Evolutionary conservation across 2,888 invertebrate species (phyloP), one percentile per base, ranked within the genome.

Genomic region (Drosophila austrosaltans): DNA sequence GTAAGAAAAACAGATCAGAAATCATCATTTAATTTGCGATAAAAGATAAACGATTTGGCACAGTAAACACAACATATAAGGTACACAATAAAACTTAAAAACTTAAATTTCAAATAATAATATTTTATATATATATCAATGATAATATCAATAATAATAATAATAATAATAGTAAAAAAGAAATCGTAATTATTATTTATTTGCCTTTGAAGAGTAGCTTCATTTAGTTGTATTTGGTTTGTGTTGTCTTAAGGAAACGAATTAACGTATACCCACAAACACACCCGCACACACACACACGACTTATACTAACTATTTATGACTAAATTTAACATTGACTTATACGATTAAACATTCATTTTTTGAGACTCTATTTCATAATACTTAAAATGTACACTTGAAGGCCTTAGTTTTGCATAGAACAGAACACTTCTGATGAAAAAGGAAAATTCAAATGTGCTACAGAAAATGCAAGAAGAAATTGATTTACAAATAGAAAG

Each of bases 301-400:
- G 61, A 57, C 54, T 73, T 83, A 81, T 71, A 69, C 66, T 69
- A 60, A 63, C 61, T 74, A 68, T 61, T 20, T 57, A 61, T 57
- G 53, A 25, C 75, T 73, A 69, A 68, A 79, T 67, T 76, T 67
- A 74, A 70, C 63, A 69, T 57, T 77, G 68, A 75, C 54, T 73
- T 81, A 62, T 53, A 25, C 16, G 66, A 57, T 53, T 81, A 75
- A 80, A 75, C 77, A 75, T 79, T 77, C 72, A 84, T 72, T 68
- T 72, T 68, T 76, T 68, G 72, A 69, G 74, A 79, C 71, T 76
- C 78, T 81, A 78, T 74, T 66, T 70, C 63, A 74, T 87, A 87
- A 81, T 81, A 83, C 84, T 83, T 88, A 83, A 80, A 67, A 81
- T 72, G 78, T 89, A 89, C 66, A 69, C 77, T 86, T 89, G 82